These are phyloP conservation scores for Thunnus albacares DNA, from an alignment of 2,797 vertebrate species.

Conservation along the genomic window DNA sequence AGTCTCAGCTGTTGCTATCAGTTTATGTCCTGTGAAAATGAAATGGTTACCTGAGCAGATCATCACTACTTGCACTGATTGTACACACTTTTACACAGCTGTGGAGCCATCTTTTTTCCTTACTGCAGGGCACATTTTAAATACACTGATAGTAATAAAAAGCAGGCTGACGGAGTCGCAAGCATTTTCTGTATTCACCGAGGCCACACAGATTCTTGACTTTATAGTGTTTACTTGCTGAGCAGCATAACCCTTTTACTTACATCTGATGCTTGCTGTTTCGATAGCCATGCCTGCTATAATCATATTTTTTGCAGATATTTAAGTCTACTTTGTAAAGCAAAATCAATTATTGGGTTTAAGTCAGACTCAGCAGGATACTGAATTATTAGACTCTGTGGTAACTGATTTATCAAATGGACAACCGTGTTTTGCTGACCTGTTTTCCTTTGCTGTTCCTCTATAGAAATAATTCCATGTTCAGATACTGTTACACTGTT, in stretches of 20 bases:
- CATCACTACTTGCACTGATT: slow-evolving; percentile 64
- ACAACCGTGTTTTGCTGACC: slow-evolving; percentile 62
- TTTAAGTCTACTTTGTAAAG: slow-evolving; percentile 45
- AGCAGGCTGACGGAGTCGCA: slow-evolving; percentile 25
- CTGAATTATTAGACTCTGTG: slow-evolving; percentile 59
- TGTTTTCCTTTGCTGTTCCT: slow-evolving; percentile 49
- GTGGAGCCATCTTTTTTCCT: slow-evolving; percentile 47
- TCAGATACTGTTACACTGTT: slow-evolving; percentile 26
- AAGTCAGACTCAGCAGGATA: slow-evolving; percentile 42
- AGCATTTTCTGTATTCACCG: slow-evolving; percentile 38
- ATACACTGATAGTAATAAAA: slow-evolving; percentile 52
- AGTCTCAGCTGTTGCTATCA: slow-evolving; percentile 82
- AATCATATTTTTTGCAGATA: slow-evolving; percentile 40
- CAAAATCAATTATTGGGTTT: slow-evolving; percentile 53
- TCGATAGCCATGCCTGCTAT: not conserved
- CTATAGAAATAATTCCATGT: slow-evolving; percentile 53
- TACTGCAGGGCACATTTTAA: slow-evolving; percentile 52
- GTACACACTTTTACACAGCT: slow-evolving; percentile 64
- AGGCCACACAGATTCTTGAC: slow-evolving; percentile 41
- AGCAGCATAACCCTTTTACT: slow-evolving; percentile 19
- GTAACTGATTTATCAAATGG: slow-evolving; percentile 68
- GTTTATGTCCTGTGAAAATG: slow-evolving; percentile 74
- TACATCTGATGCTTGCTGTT: slow-evolving; percentile 11
- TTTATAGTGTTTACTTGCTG: slow-evolving; percentile 27
- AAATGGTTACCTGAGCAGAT: slow-evolving; percentile 78